A percentile compares a stretch with the other conserved stretches of the same genome.
Evolutionary conservation across 35 echinoderm and acorn worm species (phyloP).

Genomic region (Lytechinus variegatus): DNA sequence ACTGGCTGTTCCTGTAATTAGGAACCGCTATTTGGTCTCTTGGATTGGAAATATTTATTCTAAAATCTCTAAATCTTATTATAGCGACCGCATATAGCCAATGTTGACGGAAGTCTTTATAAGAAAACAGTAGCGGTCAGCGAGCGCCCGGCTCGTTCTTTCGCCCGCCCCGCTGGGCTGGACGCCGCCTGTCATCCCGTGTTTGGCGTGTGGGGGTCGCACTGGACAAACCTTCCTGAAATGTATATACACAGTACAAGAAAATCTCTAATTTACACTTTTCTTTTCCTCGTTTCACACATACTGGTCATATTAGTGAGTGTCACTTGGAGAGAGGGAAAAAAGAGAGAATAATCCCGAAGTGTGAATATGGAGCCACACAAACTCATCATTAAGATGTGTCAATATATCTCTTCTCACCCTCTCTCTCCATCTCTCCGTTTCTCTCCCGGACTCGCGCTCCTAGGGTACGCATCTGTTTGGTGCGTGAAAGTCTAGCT

Average conservation of each 20-base stretch:
- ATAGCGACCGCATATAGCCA: neutral
- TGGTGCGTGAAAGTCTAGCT: neutral
- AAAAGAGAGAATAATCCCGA: neutral
- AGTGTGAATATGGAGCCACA: constrained; percentile 1
- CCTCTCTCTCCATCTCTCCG: neutral
- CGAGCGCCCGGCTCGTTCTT: neutral
- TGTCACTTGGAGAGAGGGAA: neutral
- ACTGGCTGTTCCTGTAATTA: neutral
- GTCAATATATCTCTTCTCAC: constrained; percentile 20
- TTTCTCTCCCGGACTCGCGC: neutral
- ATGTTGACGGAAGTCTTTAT: constrained; percentile 4
- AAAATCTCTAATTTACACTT: constrained; percentile 30
- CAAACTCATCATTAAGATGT: constrained; percentile 28
- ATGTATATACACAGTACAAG: neutral
- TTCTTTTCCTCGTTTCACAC: constrained; percentile 26
- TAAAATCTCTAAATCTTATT: neutral
- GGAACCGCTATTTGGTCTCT: neutral
- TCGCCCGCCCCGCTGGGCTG: neutral
- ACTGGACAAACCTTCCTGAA: neutral
- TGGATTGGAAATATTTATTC: neutral
- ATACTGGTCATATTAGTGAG: neutral
- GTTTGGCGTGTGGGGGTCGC: neutral
- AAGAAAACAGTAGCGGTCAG: neutral
- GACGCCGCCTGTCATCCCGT: neutral
- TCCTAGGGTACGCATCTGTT: neutral